phyloP scores from a whole-genome alignment of 2,797 vertebrate species.

The Enteromius anoplus region DNA sequence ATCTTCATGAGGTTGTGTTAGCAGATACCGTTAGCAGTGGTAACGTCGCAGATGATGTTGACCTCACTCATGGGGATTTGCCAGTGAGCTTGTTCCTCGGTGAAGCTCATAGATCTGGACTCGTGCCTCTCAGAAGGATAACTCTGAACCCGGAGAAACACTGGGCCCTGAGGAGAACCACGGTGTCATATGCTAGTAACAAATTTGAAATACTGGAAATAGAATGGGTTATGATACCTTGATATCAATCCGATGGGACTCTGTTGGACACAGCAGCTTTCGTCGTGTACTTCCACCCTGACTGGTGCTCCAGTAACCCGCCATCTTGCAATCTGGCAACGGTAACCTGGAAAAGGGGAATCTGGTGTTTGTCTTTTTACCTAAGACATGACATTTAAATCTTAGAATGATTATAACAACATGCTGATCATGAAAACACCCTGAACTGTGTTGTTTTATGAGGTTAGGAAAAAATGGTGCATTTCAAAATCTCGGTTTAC shows the following conservation, averaged over 20 bases:
- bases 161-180: constrained; percentile 83
- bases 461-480: neutral
- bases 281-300: constrained; percentile 76
- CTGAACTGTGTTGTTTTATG: neutral
- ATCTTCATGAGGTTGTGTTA: neutral
- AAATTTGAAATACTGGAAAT: neutral
- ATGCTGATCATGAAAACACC: neutral
- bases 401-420: neutral
- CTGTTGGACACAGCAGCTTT: constrained; percentile 88
- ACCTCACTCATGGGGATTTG: constrained; percentile 89
- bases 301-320: constrained; percentile 89
- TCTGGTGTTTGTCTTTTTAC: neutral
- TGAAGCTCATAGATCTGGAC: constrained; percentile 88
- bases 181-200: neutral
- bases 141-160: constrained; percentile 84
- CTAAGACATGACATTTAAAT: neutral
- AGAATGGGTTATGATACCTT: constrained; percentile 79
- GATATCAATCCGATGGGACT: constrained; percentile 82
- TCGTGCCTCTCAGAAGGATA: constrained; percentile 85
- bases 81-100: constrained; percentile 90
- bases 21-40: constrained; percentile 81
- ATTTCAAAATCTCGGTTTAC: neutral
- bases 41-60: constrained; percentile 90
- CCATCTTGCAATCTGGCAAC: constrained; percentile 85
- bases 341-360: constrained; percentile 81